Conservation (phyloP, 2,113 vertebrate genomes). For the Leptosomus discolor region DNA sequence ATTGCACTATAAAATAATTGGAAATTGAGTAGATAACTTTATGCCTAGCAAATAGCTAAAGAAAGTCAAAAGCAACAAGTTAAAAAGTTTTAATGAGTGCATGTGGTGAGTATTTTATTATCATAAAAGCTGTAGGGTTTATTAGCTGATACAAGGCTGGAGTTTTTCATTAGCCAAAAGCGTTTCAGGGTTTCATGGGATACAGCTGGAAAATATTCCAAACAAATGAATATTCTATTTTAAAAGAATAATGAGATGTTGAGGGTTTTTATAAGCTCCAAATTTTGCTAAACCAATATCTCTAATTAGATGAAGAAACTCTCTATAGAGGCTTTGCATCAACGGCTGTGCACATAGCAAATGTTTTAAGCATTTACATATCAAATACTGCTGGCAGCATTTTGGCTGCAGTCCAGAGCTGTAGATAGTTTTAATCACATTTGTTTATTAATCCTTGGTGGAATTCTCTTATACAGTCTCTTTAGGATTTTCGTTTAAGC, state of each 20-base stretch:
- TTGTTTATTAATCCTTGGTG: conserved; percentile 25
- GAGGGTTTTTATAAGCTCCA: conserved; percentile 35
- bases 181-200: conserved; percentile 22
- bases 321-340: conserved; percentile 10
- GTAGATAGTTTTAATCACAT: conserved; percentile 55
- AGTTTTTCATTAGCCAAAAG: conserved; percentile 30
- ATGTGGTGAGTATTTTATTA: conserved; percentile 12
- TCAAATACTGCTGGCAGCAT: conserved; percentile 7
- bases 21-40: neutral
- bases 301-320: conserved; percentile 40
- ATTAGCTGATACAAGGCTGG: neutral
- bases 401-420: conserved; percentile 19
- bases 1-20: neutral
- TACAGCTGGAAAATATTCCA: conserved; percentile 49
- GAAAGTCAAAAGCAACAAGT: neutral
- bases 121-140: conserved; percentile 6
- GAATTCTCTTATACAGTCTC: conserved; percentile 54
- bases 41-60: neutral
- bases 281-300: conserved; percentile 56
- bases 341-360: neutral
- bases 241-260: conserved; percentile 54
- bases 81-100: neutral
- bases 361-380: conserved; percentile 27
- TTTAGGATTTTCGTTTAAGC: conserved; percentile 52
- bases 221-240: conserved; percentile 62